phyloP scores from a whole-genome alignment of 1,140 invertebrate species.

The Diorhabda elongata region DNA sequence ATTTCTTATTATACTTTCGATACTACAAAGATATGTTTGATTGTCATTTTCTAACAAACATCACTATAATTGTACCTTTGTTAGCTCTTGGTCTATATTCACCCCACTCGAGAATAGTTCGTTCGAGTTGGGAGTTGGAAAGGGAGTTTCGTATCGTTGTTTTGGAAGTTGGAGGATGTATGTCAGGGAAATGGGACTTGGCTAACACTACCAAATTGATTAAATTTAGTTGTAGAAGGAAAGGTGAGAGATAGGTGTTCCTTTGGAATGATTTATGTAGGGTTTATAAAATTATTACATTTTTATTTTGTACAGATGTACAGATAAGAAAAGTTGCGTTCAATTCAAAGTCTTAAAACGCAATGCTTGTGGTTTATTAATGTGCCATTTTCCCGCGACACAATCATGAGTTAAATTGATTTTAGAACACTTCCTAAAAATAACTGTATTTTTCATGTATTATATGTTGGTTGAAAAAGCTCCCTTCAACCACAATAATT shows the following conservation, averaged over 20 bases:
- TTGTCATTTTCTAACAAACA: background rate
- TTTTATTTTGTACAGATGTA: too few relatives aligned
- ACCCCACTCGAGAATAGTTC: background rate
- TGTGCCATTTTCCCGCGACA: too few relatives aligned
- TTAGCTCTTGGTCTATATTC: background rate
- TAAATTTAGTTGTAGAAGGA: background rate
- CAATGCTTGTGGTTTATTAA: too few relatives aligned
- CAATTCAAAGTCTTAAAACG: too few relatives aligned
- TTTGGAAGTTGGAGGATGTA: background rate
- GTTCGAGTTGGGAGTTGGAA: background rate
- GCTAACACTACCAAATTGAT: background rate
- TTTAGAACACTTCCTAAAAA: too few relatives aligned
- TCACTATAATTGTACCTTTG: background rate
- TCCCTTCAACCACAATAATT: too few relatives aligned
- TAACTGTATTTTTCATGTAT: too few relatives aligned
- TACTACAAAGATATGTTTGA: too few relatives aligned
- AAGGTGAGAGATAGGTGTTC: background rate
- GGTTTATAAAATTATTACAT: background rate
- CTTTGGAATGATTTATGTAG: background rate
- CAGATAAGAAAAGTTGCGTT: too few relatives aligned
- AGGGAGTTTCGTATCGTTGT: background rate
- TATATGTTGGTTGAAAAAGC: too few relatives aligned
- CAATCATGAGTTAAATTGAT: too few relatives aligned
- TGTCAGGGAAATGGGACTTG: background rate
- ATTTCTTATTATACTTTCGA: too few relatives aligned